A percentile compares a stretch with the other conserved stretches of the same genome.
These are phyloP conservation scores for Myzus persicae DNA, from an alignment of 1,140 invertebrate species.

Conservation along the genomic window DNA sequence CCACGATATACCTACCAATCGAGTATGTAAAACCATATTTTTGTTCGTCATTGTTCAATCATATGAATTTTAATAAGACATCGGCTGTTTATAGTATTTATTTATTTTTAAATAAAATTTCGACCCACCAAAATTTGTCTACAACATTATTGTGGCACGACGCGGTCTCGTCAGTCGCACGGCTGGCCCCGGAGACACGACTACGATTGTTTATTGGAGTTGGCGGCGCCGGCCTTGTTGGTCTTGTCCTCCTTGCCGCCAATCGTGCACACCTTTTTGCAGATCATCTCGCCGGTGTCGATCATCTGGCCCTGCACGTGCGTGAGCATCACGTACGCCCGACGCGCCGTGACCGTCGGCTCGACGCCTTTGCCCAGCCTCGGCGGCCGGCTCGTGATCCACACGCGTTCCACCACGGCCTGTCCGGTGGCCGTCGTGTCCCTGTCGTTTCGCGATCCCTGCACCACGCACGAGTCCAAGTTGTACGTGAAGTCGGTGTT, in stretches of 20 bases:
- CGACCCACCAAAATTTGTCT: neutral
- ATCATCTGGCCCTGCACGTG: conserved; percentile 44
- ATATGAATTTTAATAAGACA: neutral
- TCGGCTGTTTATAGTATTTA: neutral
- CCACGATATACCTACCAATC: no score
- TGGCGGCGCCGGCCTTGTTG: neutral
- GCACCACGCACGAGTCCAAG: conserved; percentile 47
- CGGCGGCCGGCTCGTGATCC: conserved; percentile 45
- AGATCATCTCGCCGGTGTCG: neutral
- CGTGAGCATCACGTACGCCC: conserved; percentile 31
- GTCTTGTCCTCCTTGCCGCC: neutral
- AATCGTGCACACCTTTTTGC: conserved; percentile 17
- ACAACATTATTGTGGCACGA: neutral
- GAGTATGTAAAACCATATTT: no score
- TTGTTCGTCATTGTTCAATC: no score
- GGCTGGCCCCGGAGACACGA: neutral
- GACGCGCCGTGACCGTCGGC: neutral
- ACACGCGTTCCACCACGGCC: conserved; percentile 25
- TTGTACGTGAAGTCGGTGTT: conserved; percentile 32
- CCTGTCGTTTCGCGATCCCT: neutral
- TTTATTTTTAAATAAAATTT: neutral
- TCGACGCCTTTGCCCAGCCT: neutral
- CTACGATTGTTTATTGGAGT: neutral
- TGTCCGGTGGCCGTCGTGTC: neutral
- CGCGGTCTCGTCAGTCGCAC: neutral